phyloP scores from a whole-genome alignment of 1,140 invertebrate genomes.

The Drosophila miranda region DNA sequence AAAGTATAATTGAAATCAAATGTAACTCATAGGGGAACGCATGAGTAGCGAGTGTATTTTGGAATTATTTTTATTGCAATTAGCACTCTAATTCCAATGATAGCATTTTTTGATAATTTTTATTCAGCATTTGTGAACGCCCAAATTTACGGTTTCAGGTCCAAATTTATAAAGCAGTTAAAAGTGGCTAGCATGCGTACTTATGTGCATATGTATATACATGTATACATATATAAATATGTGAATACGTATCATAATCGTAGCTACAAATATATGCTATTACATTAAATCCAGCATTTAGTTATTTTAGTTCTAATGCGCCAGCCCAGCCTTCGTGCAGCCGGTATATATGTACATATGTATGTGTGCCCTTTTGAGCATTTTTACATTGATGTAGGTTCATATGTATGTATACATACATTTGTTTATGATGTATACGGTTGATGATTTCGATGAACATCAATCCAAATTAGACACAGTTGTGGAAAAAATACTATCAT shows the following conservation, averaged over 20 bases:
- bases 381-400: neutral
- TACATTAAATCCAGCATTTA: too few species aligned
- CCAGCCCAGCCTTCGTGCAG: neutral
- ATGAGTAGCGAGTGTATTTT: constrained; percentile 72
- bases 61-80: constrained; percentile 37
- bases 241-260: neutral
- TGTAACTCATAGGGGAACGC: constrained; percentile 56
- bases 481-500: too few species aligned
- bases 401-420: neutral
- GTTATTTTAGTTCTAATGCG: too few species aligned
- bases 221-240: constrained; percentile 2
- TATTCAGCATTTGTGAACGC: constrained; percentile 26
- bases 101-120: constrained; percentile 55
- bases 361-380: neutral
- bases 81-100: constrained; percentile 49
- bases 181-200: constrained; percentile 3
- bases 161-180: constrained; percentile 51
- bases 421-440: neutral
- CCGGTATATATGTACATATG: constrained; percentile 6
- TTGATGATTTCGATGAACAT: too few species aligned
- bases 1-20: constrained; percentile 74
- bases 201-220: constrained; percentile 5
- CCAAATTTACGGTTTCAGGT: constrained; percentile 27
- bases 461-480: too few species aligned
- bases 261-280: too few species aligned